phyloP scores from a whole-genome alignment of 2,888 invertebrate genomes.

The Drosophila emarginata region DNA sequence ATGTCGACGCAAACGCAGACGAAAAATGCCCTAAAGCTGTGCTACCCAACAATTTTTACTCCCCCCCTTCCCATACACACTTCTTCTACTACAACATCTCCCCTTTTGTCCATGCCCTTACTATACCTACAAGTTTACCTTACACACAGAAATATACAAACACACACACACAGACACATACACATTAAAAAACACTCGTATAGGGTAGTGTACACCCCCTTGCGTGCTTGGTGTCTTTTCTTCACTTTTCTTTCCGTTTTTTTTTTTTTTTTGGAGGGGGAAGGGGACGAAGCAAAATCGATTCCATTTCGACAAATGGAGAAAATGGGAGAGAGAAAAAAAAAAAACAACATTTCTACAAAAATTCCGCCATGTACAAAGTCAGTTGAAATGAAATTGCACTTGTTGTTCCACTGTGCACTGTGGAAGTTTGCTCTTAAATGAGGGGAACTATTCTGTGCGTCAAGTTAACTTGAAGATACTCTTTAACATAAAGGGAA shows the following conservation, averaged over 20 bases:
- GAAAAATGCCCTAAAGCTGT: constrained; percentile 17
- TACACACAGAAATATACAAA: constrained; percentile 6
- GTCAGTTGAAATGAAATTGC: neutral
- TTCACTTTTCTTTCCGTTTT: constrained; percentile 24
- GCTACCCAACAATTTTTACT: neutral
- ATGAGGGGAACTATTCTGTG: neutral
- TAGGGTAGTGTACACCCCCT: constrained; percentile 47
- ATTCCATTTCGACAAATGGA: constrained; percentile 53
- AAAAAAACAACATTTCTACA: constrained; percentile 15
- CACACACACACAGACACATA: constrained; percentile 8
- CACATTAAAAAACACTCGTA: neutral
- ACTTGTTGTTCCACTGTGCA: constrained; percentile 40
- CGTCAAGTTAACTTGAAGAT: neutral
- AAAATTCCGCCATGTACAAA: constrained; percentile 3
- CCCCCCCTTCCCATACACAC: neutral
- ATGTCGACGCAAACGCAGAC: neutral
- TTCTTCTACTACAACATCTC: neutral
- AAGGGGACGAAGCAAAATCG: constrained; percentile 55
- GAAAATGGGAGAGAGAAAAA: constrained; percentile 18
- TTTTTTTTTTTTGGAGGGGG: neutral
- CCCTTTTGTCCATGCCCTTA: constrained; percentile 6
- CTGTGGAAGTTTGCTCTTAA: constrained; percentile 27
- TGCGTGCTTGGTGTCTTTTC: constrained; percentile 66
- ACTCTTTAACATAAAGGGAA: neutral
- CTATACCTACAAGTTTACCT: constrained; percentile 36